phyloP scores from a whole-genome alignment of 2,113 vertebrate genomes.

The Podilymbus podiceps region DNA sequence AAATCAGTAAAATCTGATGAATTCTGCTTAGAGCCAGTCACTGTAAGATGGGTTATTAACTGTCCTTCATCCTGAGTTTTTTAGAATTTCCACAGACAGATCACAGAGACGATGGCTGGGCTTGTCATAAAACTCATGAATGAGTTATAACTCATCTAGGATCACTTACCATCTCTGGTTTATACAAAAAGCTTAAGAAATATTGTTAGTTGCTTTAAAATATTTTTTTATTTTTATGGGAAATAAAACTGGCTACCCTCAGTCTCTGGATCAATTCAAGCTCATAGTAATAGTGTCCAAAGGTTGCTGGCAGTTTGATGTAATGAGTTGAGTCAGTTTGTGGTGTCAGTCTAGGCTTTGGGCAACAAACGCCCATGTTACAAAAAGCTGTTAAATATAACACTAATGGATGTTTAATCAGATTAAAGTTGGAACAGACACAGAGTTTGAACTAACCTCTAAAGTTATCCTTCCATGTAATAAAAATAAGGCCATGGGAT shows the following conservation, averaged over 20 bases:
- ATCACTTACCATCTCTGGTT: neutral
- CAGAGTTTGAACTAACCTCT: neutral
- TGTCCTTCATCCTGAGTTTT: neutral
- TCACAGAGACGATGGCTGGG: accelerated
- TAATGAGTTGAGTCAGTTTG: neutral
- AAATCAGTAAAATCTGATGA: neutral
- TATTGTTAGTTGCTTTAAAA: neutral
- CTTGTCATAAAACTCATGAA: neutral
- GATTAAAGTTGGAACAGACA: neutral
- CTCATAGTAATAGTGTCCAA: neutral
- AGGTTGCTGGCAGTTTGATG: neutral
- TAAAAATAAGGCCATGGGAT: neutral
- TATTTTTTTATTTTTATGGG: neutral
- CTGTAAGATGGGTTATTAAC: neutral
- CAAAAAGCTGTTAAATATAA: neutral
- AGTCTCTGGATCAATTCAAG: neutral
- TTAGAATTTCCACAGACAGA: neutral
- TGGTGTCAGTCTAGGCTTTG: neutral
- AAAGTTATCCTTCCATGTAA: neutral
- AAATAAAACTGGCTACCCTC: neutral
- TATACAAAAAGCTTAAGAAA: neutral
- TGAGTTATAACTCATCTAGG: neutral
- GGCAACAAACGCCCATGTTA: neutral
- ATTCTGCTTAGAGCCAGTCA: neutral
- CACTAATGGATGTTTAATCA: neutral